Percentiles rank a stretch among this genome's conserved stretches.
Conservation (phyloP, 2,888 invertebrate genomes). For the Icerya purchasi region DNA sequence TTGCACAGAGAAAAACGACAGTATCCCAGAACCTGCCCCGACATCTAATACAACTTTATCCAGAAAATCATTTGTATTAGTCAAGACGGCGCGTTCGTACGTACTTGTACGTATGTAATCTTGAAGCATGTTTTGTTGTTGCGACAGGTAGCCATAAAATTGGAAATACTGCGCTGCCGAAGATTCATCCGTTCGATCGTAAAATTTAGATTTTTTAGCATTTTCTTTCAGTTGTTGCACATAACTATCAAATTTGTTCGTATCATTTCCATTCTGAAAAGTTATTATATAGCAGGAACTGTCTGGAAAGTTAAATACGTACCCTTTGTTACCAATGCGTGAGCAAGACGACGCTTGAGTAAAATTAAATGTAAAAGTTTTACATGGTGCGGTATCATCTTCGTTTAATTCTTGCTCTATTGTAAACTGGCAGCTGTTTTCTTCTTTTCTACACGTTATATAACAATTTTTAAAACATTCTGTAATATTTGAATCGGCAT, state of each 20-base stretch:
- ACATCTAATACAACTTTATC: conserved; percentile 87
- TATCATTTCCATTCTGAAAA: conserved; percentile 7
- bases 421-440: not conserved
- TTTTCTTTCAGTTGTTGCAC: conserved; percentile 12
- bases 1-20: conserved; percentile 95
- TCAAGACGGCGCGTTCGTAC: conserved; percentile 88
- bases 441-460: not conserved
- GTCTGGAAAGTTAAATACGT: conserved; percentile 11
- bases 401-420: not conserved
- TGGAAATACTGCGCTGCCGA: conserved; percentile 97
- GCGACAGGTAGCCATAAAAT: conserved; percentile 96
- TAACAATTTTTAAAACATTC: conserved; percentile 5
- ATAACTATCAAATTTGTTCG: conserved; percentile 4
- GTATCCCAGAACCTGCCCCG: conserved; percentile 93
- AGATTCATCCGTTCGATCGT: conserved; percentile 88
- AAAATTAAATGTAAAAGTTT: conserved; percentile 8
- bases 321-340: conserved; percentile 11
- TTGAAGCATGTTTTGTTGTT: conserved; percentile 99
- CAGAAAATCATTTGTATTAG: conserved; percentile 78
- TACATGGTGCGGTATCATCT: conserved; percentile 10
- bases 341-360: conserved; percentile 6
- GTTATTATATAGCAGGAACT: conserved; percentile 8
- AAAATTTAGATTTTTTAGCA: conserved; percentile 33
- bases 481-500: conserved; percentile 3
- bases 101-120: conserved; percentile 96